phyloP scores from a whole-genome alignment of 1,140 invertebrate genomes.

The Scaptomyza pallida region DNA sequence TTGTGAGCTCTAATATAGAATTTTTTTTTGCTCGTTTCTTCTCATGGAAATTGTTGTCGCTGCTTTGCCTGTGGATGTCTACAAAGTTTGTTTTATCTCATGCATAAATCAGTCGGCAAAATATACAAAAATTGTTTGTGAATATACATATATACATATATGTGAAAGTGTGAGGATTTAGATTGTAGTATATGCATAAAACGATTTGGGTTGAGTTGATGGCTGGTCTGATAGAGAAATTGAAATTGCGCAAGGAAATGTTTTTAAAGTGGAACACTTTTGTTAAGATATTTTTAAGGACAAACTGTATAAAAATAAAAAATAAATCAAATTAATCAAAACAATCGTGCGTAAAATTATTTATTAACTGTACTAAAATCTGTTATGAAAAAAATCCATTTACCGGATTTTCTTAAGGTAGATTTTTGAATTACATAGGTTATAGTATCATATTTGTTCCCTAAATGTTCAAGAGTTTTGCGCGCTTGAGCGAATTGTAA shows the following conservation, averaged over 20 bases:
- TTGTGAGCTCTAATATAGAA: constrained; percentile 68
- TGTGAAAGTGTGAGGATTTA: constrained; percentile 25
- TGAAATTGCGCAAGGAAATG: constrained; percentile 29
- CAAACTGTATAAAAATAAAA: too few species aligned
- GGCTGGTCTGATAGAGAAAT: constrained; percentile 54
- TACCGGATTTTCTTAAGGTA: too few species aligned
- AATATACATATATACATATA: too few species aligned
- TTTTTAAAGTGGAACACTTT: too few species aligned
- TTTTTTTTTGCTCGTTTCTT: constrained; percentile 29
- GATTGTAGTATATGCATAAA: constrained; percentile 22
- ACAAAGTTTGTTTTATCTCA: constrained; percentile 81
- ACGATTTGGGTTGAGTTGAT: constrained; percentile 23
- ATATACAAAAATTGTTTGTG: constrained; percentile 69
- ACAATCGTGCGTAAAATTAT: too few species aligned
- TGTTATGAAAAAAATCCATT: too few species aligned
- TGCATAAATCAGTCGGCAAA: constrained; percentile 77
- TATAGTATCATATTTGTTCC: background rate
- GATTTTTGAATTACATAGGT: too few species aligned
- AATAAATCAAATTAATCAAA: too few species aligned
- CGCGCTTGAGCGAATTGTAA: background rate
- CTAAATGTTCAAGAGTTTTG: background rate
- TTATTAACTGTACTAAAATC: too few species aligned
- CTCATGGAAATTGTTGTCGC: constrained; percentile 32
- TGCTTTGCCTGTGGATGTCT: constrained; percentile 68
- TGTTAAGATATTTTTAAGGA: too few species aligned